Evolutionary conservation across 2,888 invertebrate species (phyloP), one percentile per base, ranked within the genome.

Genomic region (Diarsia rubi): DNA sequence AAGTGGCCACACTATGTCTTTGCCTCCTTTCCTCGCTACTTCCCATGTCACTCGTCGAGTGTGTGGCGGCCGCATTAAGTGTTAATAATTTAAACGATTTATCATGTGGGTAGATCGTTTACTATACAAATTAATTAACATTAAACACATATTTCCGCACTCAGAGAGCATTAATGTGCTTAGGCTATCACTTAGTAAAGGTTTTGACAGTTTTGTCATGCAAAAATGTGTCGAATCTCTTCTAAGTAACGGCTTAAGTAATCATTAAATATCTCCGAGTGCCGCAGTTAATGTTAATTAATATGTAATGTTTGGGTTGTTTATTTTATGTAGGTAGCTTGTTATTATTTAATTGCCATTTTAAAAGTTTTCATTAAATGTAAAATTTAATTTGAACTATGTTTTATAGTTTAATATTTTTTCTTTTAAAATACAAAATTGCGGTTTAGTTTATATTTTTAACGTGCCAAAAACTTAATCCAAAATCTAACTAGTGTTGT

Each of bases 381-480:
- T 49, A 19, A 3, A n/a, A 47, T 27, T 44, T 27, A n/a, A 0
- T 24, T 52, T 57, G 21, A 16, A 19, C 9, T 16, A 3, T 5
- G 1, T 4, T 0, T 16, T 52, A 3, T 1, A 24, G 24, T 14
- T 0, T 27, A 57, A 27, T 24, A 27, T 47, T 31, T 54, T 12
- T 49, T 52, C 11, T 59, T 16, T 19, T 8, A 37, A 69, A 37
- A 16, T n/a, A 47, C 0, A 8, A 27, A 47, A 59, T 31, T 59
- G 19, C 19, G 5, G 57, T 19, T 31, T 6, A 54, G 16, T 54
- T 54, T 70, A 54, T 63, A 59, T 70, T 70, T 75, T 70, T 63
- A 59, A 16, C 31, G 24, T 37, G 31, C 21, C 59, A 64, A 79
- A 78, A 65, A 60, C n/a, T 54, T 57, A 65, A 68, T 47, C 1